Base-by-base conservation (phyloP, 2,113 vertebrate genomes). In the Myanophis thanlyinensis region DNA sequence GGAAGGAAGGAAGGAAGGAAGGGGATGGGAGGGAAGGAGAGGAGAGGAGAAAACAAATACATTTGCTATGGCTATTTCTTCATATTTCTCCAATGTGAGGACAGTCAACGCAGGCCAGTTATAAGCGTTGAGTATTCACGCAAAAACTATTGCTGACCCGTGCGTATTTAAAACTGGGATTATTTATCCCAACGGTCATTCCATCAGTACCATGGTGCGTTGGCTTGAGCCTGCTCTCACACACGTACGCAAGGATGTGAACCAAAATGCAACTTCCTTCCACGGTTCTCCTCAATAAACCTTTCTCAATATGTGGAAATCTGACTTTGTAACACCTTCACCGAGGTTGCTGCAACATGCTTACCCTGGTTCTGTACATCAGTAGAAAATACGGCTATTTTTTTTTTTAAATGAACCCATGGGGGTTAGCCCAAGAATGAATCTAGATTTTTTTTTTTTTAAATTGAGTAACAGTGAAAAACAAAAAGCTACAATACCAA, bases 341-440 rank as follows among this genome's bases (percentile, higher is more conserved):
- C 27, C 27, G 27, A 56, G 9, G 48, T 56, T 30, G 15, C 9
- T 92, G 67, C 62, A 84, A 80, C 84, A 92, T 27, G 48, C 80
- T 89, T 27, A 35, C 6, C 1, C 54, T 30, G n/a, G 9, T n/a
- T n/a, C 7, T 53, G 40, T 47, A 15, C 0, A 2, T 15, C 49
- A 73, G 20, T 40, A 1, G 25, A 47, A 27, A 90, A 86, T 49
- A 47, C 51, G 35, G 3, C 27, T 85, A 87, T n/a, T n/a, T n/a
- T n/a, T n/a, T n/a, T n/a, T n/a, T n/a, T n/a, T n/a, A n/a, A n/a
- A 91, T 23, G 12, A 95, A 25, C 30, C 56, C 23, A 49, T 92
- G 5, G 27, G 86, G 35, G n/a, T 35, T 35, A 22, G 88, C 86
- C 89, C 59, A 1, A 80, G 88, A 92, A 11, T 59, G 54, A 2